Evolutionary conservation across 1,140 invertebrate genomes (phyloP), one percentile per base, ranked within the genome.

Genomic region (Euwallacea similis): DNA sequence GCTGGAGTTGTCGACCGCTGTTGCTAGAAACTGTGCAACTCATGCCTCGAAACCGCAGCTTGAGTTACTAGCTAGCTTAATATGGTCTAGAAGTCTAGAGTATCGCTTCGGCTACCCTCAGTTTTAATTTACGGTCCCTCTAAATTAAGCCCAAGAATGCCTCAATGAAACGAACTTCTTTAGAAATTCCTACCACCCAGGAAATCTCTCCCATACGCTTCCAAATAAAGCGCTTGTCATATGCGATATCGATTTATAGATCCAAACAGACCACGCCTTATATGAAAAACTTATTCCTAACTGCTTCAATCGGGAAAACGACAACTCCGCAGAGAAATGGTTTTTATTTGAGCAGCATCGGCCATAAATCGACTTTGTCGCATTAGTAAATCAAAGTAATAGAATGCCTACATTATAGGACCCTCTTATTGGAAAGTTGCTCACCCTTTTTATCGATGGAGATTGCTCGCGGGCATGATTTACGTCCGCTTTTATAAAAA

Each of bases 31-130:
- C 74, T 69, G 33, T 59, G 63, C 76, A 78, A 76, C 73, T 78
- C 77, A 78, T 75, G 71, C 73, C 74, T 65, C 50, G 61, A 64
- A 76, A 76, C 77, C 76, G 74, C 77, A 77, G 69, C 73, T 72
- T 78, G 77, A 78, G 73, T 78, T 76, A 78, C 76, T 75, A 60
- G 73, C 76, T 71, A 71, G 75, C 72, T 78, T 78, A 77, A 78
- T 78, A 77, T 75, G 75, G 72, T 73, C 74, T 68, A 59, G 60
- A 9, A 55, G 50, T 44, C 64, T 55, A 50, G 54, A n/a, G 64
- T 56, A 66, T 42, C 42, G 64, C 53, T 41, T 56, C 46, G 13
- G 50, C 50, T 42, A 58, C 11, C 54, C 64, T 66, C 13, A 16
- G 42, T 55, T 59, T 41, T 59, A 59, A 59, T 13, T 62, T 62